Evolutionary conservation across 2,113 vertebrate species (phyloP).

Genomic region (Lasiurus cinereus): DNA sequence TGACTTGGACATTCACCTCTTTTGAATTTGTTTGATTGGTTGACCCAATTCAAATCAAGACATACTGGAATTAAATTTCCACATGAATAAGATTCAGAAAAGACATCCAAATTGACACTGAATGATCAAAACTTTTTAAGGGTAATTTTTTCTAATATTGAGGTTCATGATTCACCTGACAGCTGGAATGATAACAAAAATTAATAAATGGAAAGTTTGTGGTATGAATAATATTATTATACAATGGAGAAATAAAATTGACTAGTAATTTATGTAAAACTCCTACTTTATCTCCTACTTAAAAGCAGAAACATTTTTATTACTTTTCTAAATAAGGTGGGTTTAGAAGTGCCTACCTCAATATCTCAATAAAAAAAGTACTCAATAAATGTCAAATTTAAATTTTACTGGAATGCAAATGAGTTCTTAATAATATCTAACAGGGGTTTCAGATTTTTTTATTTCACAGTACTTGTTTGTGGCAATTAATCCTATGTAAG

Average conservation of each 20-base stretch:
- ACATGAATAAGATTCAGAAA: conserved; percentile 61
- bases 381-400: conserved; percentile 58
- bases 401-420: conserved; percentile 64
- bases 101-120: conserved; percentile 43
- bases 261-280: conserved; percentile 59
- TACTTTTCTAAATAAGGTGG: conserved; percentile 65
- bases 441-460: conserved; percentile 42
- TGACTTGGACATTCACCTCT: conserved; percentile 33
- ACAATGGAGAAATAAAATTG: conserved; percentile 47
- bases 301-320: conserved; percentile 64
- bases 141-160: conserved; percentile 50
- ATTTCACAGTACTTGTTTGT: conserved; percentile 66
- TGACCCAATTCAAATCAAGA: conserved; percentile 71
- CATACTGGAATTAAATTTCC: conserved; percentile 69
- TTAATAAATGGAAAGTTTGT: conserved; percentile 40
- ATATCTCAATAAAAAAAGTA: conserved; percentile 63
- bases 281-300: conserved; percentile 47
- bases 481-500: conserved; percentile 62
- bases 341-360: conserved; percentile 56
- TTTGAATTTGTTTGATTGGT: conserved; percentile 59
- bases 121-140: conserved; percentile 48
- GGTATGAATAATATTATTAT: conserved; percentile 55
- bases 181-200: conserved; percentile 52
- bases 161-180: conserved; percentile 53
- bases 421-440: conserved; percentile 57